These are phyloP conservation scores for Zaprionus camerounensis DNA, from an alignment of 1,140 invertebrate species.

Conservation along the genomic window DNA sequence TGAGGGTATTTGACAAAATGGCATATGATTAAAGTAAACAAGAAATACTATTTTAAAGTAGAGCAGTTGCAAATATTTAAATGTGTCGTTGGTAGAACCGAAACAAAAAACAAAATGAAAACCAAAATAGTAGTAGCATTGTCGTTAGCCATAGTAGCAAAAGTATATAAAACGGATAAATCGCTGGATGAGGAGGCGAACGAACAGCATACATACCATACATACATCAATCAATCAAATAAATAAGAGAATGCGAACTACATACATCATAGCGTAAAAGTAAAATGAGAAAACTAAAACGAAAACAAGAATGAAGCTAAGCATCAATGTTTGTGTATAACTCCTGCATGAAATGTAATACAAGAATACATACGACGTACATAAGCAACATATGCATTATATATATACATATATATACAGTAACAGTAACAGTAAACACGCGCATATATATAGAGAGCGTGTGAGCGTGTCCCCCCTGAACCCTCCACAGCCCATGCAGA, in stretches of 20 bases:
- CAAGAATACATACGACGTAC: constrained; percentile 47
- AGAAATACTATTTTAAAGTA: constrained; percentile 79
- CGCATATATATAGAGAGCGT: constrained; percentile 44
- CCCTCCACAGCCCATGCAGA: constrained; percentile 26
- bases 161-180: constrained; percentile 29
- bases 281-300: constrained; percentile 3
- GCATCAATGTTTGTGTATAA: constrained; percentile 76
- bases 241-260: constrained; percentile 45
- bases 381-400: constrained; percentile 48
- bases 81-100: constrained; percentile 75
- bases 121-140: constrained; percentile 74
- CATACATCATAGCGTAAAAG: constrained; percentile 62
- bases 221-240: constrained; percentile 70
- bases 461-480: constrained; percentile 18
- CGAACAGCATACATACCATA: constrained; percentile 72
- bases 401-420: constrained; percentile 56
- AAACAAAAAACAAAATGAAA: constrained; percentile 47
- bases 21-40: constrained; percentile 62
- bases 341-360: constrained; percentile 67
- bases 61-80: constrained; percentile 81
- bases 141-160: constrained; percentile 75
- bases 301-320: constrained; percentile 25
- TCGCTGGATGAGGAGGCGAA: constrained; percentile 21
- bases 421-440: constrained; percentile 37
- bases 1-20: constrained; percentile 55